phyloP scores from a whole-genome alignment of 2,113 vertebrate genomes.

The Bothrops jararaca region DNA sequence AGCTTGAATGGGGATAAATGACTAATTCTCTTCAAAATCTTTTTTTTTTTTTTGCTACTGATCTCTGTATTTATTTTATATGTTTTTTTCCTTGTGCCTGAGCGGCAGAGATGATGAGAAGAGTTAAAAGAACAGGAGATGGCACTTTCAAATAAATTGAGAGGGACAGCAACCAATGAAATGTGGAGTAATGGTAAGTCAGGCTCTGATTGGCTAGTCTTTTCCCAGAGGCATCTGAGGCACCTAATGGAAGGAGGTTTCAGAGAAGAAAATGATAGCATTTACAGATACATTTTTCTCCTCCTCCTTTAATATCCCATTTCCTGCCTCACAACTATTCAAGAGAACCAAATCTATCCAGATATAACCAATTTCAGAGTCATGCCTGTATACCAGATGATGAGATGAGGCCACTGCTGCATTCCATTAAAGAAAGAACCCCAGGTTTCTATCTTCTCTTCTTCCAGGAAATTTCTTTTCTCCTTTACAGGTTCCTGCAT shows the following conservation, averaged over 20 bases:
- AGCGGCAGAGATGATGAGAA: background rate
- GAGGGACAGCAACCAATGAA: background rate
- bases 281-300: background rate
- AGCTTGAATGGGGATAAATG: background rate
- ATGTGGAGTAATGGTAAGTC: background rate
- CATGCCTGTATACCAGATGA: background rate
- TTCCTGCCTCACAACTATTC: background rate
- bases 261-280: background rate
- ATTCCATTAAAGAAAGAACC: background rate
- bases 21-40: background rate
- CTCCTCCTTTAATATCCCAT: background rate
- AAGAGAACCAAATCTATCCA: background rate
- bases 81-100: background rate
- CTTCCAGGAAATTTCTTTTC: background rate
- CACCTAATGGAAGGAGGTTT: background rate
- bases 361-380: background rate
- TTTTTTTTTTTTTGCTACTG: background rate
- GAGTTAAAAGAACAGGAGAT: background rate
- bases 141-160: background rate
- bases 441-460: background rate
- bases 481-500: background rate
- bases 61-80: background rate
- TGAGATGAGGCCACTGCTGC: background rate
- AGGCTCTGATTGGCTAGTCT: background rate
- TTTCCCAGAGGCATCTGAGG: background rate